Conservation (phyloP, 2,888 invertebrate species). For the Nesidiocoris tenuis region DNA sequence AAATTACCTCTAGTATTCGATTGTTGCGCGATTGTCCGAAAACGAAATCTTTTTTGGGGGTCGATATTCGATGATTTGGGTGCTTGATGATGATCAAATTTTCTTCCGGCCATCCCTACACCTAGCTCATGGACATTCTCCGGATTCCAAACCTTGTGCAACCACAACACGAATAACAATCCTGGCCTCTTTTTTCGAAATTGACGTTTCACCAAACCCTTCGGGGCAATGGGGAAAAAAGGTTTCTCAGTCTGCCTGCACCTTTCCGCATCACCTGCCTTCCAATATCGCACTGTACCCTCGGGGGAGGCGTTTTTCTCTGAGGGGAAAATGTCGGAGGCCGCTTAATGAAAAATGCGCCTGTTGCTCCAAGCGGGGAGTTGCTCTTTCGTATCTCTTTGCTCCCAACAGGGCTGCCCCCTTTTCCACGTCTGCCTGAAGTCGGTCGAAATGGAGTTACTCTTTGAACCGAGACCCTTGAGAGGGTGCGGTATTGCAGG, state of each 20-base stretch:
- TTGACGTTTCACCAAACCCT: not conserved
- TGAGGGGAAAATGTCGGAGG: not conserved
- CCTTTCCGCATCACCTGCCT: conserved; percentile 1
- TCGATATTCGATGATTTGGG: too few species aligned
- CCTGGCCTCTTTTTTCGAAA: not conserved
- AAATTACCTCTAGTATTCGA: too few species aligned
- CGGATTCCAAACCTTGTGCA: not conserved
- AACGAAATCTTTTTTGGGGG: too few species aligned
- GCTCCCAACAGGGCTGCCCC: not conserved
- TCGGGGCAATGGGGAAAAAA: not conserved
- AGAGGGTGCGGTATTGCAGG: not conserved
- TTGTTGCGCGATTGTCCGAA: too few species aligned
- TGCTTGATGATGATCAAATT: too few species aligned
- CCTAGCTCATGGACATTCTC: too few species aligned
- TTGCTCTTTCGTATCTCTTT: not conserved
- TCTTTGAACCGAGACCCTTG: not conserved
- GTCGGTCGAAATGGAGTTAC: not conserved
- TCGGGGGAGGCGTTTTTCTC: not conserved
- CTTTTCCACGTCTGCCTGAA: not conserved
- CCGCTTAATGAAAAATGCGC: conserved; percentile 10
- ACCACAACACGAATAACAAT: not conserved
- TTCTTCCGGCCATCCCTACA: too few species aligned
- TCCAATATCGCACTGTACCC: conserved; percentile 6
- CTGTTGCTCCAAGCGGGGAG: not conserved
- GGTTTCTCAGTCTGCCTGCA: not conserved